phyloP scores from a whole-genome alignment of 2,888 invertebrate species.

The Lycaena phlaeas region DNA sequence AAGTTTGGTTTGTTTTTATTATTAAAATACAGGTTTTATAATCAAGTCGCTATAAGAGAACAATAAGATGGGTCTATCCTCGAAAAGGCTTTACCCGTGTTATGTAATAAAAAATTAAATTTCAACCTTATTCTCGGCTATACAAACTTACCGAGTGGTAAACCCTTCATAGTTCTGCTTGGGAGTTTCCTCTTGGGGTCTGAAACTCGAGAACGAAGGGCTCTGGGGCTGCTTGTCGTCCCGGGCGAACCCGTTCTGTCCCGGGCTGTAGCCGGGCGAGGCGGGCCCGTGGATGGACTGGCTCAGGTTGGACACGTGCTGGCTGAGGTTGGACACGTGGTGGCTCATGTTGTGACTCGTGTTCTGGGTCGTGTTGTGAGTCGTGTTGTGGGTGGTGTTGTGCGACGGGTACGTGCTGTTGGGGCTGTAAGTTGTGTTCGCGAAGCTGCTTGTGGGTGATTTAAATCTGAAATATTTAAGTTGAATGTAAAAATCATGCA shows the following conservation, averaged over 20 bases:
- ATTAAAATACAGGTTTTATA: too few relatives aligned
- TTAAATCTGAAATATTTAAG: conserved; percentile 48
- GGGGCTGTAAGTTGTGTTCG: conserved; percentile 59
- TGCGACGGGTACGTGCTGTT: conserved; percentile 52
- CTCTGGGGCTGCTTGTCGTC: conserved; percentile 46
- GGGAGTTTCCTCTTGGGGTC: conserved; percentile 49
- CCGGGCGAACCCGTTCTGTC: conserved; percentile 25
- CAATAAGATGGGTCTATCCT: too few relatives aligned
- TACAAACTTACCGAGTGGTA: conserved; percentile 74
- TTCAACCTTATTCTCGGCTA: not conserved
- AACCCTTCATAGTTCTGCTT: conserved; percentile 77
- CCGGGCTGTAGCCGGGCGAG: conserved; percentile 6
- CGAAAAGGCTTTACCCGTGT: too few relatives aligned
- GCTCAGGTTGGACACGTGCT: conserved; percentile 39
- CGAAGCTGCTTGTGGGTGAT: conserved; percentile 53
- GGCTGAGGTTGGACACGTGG: conserved; percentile 37
- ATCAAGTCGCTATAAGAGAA: too few relatives aligned
- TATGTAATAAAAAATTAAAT: not conserved
- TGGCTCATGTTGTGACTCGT: conserved; percentile 30
- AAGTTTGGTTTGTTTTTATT: too few relatives aligned
- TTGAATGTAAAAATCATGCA: too few relatives aligned
- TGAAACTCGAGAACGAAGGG: conserved; percentile 57
- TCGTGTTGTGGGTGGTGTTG: conserved; percentile 29
- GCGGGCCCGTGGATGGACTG: conserved; percentile 15
- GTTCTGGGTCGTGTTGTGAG: conserved; percentile 26